A percentile compares a stretch with the other conserved stretches of the same genome.
phyloP scores from a whole-genome alignment of 2,113 vertebrate species.

The Xenotilapia longispinis region DNA sequence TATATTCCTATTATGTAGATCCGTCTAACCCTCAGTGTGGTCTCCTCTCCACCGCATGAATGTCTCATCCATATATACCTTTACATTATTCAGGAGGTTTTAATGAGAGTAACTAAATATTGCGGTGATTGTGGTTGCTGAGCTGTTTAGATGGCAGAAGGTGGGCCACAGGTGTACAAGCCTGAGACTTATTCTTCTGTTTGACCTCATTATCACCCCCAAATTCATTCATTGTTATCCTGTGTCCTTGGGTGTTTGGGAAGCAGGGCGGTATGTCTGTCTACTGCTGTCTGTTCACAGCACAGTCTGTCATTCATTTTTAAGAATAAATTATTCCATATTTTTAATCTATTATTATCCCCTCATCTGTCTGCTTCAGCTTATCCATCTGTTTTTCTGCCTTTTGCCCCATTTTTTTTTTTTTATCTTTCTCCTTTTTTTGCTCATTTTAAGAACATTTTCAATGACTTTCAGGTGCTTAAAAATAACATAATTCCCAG shows the following conservation, averaged over 20 bases:
- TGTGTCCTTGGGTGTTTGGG: slow-evolving; percentile 36
- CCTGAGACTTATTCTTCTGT: slow-evolving; percentile 56
- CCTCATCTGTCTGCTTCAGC: slow-evolving; percentile 3
- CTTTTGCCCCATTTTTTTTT: not conserved
- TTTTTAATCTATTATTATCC: slow-evolving; percentile 27
- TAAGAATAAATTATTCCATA: slow-evolving; percentile 49
- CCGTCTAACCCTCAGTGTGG: slow-evolving; percentile 17
- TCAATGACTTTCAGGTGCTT: not conserved
- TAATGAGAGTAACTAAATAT: slow-evolving; percentile 61
- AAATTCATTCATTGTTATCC: slow-evolving; percentile 47
- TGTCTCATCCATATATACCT: slow-evolving; percentile 60
- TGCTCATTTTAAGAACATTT: not conserved
- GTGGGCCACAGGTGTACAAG: slow-evolving; percentile 70
- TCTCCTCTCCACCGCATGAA: slow-evolving; percentile 7
- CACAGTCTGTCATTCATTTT: slow-evolving; percentile 50
- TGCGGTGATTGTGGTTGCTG: not conserved
- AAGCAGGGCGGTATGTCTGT: slow-evolving; percentile 21
- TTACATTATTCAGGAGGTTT: slow-evolving; percentile 67
- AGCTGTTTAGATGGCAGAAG: slow-evolving; percentile 56
- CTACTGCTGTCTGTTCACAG: slow-evolving; percentile 36
- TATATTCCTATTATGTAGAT: slow-evolving; percentile 66
- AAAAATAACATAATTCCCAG: not conserved
- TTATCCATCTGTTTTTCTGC: not conserved
- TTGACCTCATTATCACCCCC: slow-evolving; percentile 65
- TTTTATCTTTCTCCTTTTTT: not conserved